Conservation (phyloP, 2,113 vertebrate genomes). For the Chitala chitala region DNA sequence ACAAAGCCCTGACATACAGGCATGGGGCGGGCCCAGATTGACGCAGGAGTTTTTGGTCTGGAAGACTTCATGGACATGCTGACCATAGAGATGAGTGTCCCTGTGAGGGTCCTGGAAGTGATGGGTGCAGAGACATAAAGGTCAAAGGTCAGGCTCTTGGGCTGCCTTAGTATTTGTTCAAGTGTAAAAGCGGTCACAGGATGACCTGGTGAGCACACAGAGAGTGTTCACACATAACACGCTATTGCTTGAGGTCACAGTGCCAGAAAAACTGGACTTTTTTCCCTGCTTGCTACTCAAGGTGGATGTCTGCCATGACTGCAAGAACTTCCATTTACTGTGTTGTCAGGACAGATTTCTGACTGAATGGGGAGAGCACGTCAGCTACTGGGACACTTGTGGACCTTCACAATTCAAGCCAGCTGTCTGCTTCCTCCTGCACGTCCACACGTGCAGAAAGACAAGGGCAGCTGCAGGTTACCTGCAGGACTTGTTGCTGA, state of each 20-base stretch:
- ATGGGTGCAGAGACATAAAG: not conserved
- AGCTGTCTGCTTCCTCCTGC: not conserved
- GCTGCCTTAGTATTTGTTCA: too few species aligned
- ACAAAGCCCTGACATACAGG: too few species aligned
- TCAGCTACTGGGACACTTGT: too few species aligned
- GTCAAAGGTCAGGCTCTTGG: not conserved
- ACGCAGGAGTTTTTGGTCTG: not conserved
- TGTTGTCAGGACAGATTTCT: not conserved
- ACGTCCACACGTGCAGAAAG: not conserved
- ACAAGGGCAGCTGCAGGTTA: slow-evolving; percentile 53
- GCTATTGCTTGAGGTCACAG: not conserved
- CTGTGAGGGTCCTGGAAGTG: too few species aligned
- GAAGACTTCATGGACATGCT: slow-evolving; percentile 1
- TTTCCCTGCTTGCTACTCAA: too few species aligned
- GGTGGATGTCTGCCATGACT: too few species aligned
- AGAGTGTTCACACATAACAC: not conserved
- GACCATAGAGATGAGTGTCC: not conserved
- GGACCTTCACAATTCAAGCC: not conserved
- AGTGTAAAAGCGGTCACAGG: too few species aligned
- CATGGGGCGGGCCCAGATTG: slow-evolving; percentile 2
- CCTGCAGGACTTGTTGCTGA: slow-evolving; percentile 48
- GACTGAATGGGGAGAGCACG: not conserved
- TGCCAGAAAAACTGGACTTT: too few species aligned
- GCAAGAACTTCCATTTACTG: not conserved
- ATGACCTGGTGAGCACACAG: too few species aligned